Conservation (phyloP, 2,797 vertebrate genomes). For the Sebastes elongatus region DNA sequence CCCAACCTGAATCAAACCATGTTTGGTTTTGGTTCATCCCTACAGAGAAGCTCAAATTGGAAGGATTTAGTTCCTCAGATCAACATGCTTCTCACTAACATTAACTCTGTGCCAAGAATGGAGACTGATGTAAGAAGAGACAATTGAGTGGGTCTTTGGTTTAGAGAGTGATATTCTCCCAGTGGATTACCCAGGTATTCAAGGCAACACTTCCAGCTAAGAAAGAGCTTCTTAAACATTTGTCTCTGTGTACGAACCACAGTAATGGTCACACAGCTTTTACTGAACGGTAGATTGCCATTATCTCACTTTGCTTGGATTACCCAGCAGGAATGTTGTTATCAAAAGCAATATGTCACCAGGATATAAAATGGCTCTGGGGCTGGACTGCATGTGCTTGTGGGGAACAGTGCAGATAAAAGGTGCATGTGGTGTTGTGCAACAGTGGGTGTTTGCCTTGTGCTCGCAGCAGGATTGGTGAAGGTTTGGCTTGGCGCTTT, state of each 20-base stretch:
- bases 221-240: neutral
- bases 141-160: neutral
- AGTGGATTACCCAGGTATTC: neutral
- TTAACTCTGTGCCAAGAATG: neutral
- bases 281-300: conserved; percentile 8
- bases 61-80: neutral
- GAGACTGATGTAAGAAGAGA: neutral
- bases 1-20: neutral
- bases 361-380: conserved; percentile 33
- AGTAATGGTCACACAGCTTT: neutral
- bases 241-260: neutral
- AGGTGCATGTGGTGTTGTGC: conserved; percentile 1
- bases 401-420: conserved; percentile 27
- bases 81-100: neutral
- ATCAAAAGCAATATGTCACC: conserved; percentile 44
- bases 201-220: neutral
- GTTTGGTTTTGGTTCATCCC: neutral
- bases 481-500: neutral
- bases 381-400: conserved; percentile 24
- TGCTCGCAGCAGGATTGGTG: conserved; percentile 12
- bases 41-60: neutral
- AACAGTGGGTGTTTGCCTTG: conserved; percentile 20
- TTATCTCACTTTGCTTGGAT: conserved; percentile 32
- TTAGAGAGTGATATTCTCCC: neutral
- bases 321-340: conserved; percentile 27